Base-by-base conservation (phyloP, 2,888 invertebrate species). In the Junonia oenone region DNA sequence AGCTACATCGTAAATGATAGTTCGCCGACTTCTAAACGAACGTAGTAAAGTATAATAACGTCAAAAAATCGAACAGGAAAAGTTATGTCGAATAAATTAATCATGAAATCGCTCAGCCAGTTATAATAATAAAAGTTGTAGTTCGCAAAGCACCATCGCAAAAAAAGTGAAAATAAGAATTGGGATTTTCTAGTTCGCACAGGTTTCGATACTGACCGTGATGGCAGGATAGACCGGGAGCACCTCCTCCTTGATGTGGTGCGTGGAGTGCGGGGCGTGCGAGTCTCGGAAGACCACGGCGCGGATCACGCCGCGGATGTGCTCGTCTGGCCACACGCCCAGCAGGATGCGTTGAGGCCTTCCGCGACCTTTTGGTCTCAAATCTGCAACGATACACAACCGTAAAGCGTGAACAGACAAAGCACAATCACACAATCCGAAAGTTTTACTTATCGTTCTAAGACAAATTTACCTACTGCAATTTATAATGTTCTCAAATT, bases 301-400 rank as follows among this genome's bases (percentile, higher is more conserved):
- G 72, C 97, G 93, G 74, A 97, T 97, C 53, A 97, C 97, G 62
- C 96, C 96, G 76, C 96, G 94, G 81, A 97, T 97, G 85, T 97
- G 97, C 78, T 97, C 97, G 83, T 97, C 97, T 8, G 97, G 97
- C 97, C 97, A 97, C 60, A 97, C 95, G 61, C 97, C 97, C 66
- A 97, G 90, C 66, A 97, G 91, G 78, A 97, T 97, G 77, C 97
- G 93, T 80, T 97, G 97, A 19, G 97, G 97, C 65, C 97, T 91
- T 29, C 97, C 97, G 72, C 97, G 92, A 48, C 97, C 97, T 85
- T 97, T 97, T 38, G 97, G 97, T 73, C 97, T 92, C 78, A 97
- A 91, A 92, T 97, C 96, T 94, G 92, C 68, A 90, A 91, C 67
- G 69, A 71, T 76, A 77, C 84, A 80, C 78, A 87, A 87, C 76